Base-by-base conservation (phyloP, 1,140 invertebrate species). In the Sitobion miscanthi region DNA sequence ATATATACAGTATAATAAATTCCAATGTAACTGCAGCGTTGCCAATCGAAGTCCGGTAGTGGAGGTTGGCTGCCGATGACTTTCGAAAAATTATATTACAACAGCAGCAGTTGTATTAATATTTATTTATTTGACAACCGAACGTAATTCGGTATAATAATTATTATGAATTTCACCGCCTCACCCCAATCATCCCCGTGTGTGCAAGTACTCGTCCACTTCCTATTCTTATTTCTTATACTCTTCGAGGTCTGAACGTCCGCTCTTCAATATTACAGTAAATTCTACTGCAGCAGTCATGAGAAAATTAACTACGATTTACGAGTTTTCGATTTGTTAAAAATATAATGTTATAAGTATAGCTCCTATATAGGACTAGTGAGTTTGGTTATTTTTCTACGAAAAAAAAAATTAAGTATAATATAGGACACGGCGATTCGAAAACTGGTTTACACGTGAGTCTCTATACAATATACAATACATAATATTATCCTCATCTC, bases 381-480 rank as follows among this genome's bases (percentile, higher is more conserved):
- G 35, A 21, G 35, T 83, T 83, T 83, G 5, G 6, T 83, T 83
- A 83, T 83, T 83, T 83, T 83, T 35, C n/a, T 83, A 38, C 21
- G 20, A 38, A 83, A 83, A 83, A 82, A 38, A 83, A 83, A 38
- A 82, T 35, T 54, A 69, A 77, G 62, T n/a, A 77, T 77, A 77
- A 77, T 38, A 21, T 83, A 38, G 77, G 77, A 83, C 77, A 38
- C 77, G 35, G 35, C 38, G 77, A 82, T 82, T 25, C 7, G 42
- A 86, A 86, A 86, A 86, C 42, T 86, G 85, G 85, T 86, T 47
- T 47, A 30, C 85, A 45, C 25, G 42, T 30, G n/a, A 83, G 85
- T 30, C 25, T 85, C 62, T 35, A 57, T 25, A 57, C 1, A 25
- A 57, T 25, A 57, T 1, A 25, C 1, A 25, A n/a, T n/a, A 77